Evolutionary conservation across 2,888 invertebrate genomes (phyloP).

Genomic region (Oscheius sp.): DNA sequence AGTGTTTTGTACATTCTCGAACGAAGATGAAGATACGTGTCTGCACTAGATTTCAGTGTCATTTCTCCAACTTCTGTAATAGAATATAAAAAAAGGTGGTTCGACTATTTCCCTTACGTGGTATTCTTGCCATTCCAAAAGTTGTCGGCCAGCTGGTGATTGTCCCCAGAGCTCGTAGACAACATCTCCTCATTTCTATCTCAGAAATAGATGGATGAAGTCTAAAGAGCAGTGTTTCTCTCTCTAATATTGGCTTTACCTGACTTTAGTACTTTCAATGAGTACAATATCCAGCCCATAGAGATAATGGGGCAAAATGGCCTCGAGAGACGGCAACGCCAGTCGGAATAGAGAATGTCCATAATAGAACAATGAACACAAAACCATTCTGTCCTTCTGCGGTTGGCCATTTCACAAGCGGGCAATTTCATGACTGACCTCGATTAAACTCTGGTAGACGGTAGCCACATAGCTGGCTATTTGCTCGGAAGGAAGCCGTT

Average conservation of each 20-base stretch:
- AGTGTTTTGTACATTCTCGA: constrained; percentile 82
- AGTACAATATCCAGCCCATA: constrained; percentile 90
- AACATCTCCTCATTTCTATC: constrained; percentile 84
- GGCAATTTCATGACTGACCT: constrained; percentile 44
- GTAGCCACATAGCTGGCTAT: constrained; percentile 92
- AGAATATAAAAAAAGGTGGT: background rate
- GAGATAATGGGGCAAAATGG: constrained; percentile 89
- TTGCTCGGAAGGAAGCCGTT: constrained; percentile 90
- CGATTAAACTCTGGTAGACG: constrained; percentile 81
- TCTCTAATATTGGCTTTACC: constrained; percentile 39
- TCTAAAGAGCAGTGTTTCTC: constrained; percentile 38
- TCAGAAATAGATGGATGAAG: constrained; percentile 72
- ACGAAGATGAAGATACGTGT: constrained; percentile 79
- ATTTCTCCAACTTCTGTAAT: constrained; percentile 48
- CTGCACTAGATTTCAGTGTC: constrained; percentile 51
- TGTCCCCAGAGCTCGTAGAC: constrained; percentile 89
- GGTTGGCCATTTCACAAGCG: constrained; percentile 7
- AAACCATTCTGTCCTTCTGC: constrained; percentile 68
- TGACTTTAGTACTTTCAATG: constrained; percentile 78
- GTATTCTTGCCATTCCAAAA: constrained; percentile 78
- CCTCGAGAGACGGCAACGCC: constrained; percentile 85
- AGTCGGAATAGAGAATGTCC: constrained; percentile 84
- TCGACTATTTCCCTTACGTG: constrained; percentile 42
- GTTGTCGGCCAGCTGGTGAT: constrained; percentile 92
- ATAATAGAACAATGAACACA: constrained; percentile 74